Percentiles rank a stretch among this genome's conserved stretches.
phyloP scores from a whole-genome alignment of 2,113 vertebrate species.

The pig (Sus scrofa) region DNA sequence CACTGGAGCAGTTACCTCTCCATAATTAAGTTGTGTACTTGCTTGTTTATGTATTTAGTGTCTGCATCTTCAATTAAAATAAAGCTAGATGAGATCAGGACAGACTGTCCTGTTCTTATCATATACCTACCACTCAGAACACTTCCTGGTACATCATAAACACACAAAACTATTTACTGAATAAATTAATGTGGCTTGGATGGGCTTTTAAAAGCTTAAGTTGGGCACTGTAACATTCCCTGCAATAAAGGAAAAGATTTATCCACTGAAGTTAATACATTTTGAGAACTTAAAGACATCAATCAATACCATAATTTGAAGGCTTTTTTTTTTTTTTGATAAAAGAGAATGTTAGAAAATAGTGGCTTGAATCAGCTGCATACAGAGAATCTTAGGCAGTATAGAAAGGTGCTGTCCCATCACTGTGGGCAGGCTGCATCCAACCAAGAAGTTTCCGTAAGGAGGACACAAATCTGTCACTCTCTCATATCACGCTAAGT shows the following conservation, averaged over 20 bases:
- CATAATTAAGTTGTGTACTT: not conserved
- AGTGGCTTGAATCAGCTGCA: too few relatives aligned
- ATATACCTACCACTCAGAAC: not conserved
- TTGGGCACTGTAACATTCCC: not conserved
- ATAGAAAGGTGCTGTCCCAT: not conserved
- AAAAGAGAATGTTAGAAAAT: not conserved
- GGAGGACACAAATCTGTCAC: not conserved
- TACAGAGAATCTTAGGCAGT: not conserved
- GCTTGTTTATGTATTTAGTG: not conserved
- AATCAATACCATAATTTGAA: not conserved
- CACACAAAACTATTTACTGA: not conserved
- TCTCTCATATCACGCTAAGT: not conserved
- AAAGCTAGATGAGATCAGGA: not conserved
- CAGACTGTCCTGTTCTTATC: not conserved
- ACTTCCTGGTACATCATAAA: not conserved
- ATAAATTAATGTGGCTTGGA: not conserved
- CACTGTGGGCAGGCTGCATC: not conserved
- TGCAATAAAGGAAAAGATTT: not conserved
- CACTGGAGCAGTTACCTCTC: not conserved
- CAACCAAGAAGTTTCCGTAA: not conserved
- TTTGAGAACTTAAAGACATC: not conserved
- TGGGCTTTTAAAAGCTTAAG: not conserved
- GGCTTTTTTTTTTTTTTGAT: not conserved
- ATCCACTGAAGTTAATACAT: not conserved
- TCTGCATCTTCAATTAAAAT: not conserved